phyloP scores from a whole-genome alignment of 2,113 vertebrate species.

The Xerus inauris region DNA sequence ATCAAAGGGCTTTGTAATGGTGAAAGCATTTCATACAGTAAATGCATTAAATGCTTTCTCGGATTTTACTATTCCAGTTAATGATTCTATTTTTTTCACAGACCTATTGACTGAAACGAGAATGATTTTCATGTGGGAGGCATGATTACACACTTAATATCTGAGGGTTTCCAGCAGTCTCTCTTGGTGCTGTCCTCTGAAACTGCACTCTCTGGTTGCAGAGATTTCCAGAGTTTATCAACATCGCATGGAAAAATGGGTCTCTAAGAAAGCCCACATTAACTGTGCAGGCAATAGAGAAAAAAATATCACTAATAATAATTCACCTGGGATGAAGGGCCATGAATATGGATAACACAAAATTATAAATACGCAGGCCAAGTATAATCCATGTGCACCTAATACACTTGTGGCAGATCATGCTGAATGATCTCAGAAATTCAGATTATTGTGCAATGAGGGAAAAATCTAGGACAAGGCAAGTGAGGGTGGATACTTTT shows the following conservation, averaged over 20 bases:
- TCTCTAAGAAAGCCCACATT: not conserved
- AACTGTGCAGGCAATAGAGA: not conserved
- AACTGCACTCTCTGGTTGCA: not conserved
- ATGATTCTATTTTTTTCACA: conserved; percentile 59
- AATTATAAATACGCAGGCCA: not conserved
- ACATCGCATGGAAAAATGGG: not conserved
- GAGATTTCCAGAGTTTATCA: conserved; percentile 1
- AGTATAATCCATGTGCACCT: not conserved
- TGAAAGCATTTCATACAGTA: conserved; percentile 33
- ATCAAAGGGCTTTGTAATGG: conserved; percentile 45
- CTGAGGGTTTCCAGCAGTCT: not conserved
- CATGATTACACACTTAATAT: conserved; percentile 31
- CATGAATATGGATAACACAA: not conserved
- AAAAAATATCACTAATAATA: not conserved
- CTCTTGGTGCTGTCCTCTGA: not conserved
- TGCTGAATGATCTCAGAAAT: not conserved
- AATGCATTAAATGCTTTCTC: conserved; percentile 51
- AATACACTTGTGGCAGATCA: not conserved
- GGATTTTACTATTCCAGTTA: conserved; percentile 55
- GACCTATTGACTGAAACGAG: conserved; percentile 57
- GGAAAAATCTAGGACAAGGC: not conserved
- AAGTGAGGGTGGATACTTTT: not conserved
- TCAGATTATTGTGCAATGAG: not conserved
- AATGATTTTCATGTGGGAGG: conserved; percentile 40
- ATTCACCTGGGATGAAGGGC: not conserved